phyloP scores from a whole-genome alignment of 2,113 vertebrate genomes.

The Cynoglossus semilaevis region DNA sequence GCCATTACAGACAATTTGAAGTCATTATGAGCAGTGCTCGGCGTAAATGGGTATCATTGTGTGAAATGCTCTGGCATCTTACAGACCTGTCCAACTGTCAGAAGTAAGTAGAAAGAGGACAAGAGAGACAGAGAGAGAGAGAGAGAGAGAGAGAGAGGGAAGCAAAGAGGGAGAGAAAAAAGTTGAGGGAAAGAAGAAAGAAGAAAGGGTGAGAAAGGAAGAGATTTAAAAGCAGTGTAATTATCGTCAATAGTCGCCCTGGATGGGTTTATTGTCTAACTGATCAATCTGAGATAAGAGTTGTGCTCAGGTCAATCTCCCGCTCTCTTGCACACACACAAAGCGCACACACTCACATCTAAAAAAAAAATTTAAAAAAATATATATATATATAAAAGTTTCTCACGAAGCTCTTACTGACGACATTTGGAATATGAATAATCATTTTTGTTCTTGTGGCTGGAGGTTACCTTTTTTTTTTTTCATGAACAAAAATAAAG shows the following conservation, averaged over 20 bases:
- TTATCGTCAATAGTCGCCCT: slow-evolving; percentile 19
- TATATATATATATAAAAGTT: background rate
- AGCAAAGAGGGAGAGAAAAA: background rate
- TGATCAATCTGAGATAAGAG: slow-evolving; percentile 51
- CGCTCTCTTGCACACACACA: background rate
- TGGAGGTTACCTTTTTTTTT: background rate
- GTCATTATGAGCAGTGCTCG: slow-evolving; percentile 62
- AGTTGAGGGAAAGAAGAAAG: background rate
- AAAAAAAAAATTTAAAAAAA: background rate
- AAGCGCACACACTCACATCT: background rate
- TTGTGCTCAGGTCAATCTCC: slow-evolving; percentile 10
- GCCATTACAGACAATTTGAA: slow-evolving; percentile 61
- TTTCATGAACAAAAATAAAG: background rate
- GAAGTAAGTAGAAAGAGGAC: slow-evolving; percentile 38
- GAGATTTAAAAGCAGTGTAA: slow-evolving; percentile 15
- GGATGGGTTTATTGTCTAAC: slow-evolving; percentile 26
- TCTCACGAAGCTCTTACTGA: background rate
- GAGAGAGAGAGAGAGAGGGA: background rate
- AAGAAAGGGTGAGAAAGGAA: background rate
- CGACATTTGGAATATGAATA: background rate
- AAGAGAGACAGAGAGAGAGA: slow-evolving; percentile 4
- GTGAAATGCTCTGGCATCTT: slow-evolving; percentile 49
- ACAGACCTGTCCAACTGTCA: slow-evolving; percentile 64
- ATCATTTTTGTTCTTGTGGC: background rate
- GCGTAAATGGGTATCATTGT: slow-evolving; percentile 56